A percentile compares a stretch with the other conserved stretches of the same genome.
Evolutionary conservation across 2,797 vertebrate genomes (phyloP).

Genomic region (Leuciscus waleckii): DNA sequence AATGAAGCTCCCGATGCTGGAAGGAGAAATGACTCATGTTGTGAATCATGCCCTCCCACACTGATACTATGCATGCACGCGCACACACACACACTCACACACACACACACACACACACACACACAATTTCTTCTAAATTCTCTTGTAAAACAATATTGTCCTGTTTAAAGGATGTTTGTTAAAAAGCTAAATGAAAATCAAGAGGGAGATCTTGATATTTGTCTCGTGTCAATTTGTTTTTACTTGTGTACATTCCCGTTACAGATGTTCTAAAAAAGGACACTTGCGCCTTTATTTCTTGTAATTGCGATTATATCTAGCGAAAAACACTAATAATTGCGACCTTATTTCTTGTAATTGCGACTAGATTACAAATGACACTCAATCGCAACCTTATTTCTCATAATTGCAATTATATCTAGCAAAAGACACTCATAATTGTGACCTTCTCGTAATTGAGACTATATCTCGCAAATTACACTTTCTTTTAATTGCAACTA

Average conservation of each 20-base stretch:
- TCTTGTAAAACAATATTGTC: constrained; percentile 19
- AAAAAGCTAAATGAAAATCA: background rate
- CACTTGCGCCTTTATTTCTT: no score
- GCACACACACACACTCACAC: constrained; percentile 55
- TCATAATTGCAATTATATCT: no score
- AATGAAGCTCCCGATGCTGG: constrained; percentile 62
- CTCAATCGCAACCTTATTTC: background rate
- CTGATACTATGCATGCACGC: constrained; percentile 44
- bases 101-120: constrained; percentile 38
- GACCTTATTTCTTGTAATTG: background rate
- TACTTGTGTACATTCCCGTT: background rate
- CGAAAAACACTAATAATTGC: no score
- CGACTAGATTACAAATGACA: no score
- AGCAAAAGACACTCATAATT: no score
- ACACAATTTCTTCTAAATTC: background rate
- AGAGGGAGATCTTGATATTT: background rate
- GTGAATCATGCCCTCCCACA: constrained; percentile 79
- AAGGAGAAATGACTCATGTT: constrained; percentile 77
- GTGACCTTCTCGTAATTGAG: no score
- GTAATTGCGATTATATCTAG: background rate
- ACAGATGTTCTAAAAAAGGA: no score
- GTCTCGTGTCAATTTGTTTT: background rate
- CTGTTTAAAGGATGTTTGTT: constrained; percentile 14
- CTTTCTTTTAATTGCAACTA: no score
- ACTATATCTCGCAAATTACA: no score